phyloP scores from a whole-genome alignment of 2,888 invertebrate genomes.

The Crocallis elinguaria region DNA sequence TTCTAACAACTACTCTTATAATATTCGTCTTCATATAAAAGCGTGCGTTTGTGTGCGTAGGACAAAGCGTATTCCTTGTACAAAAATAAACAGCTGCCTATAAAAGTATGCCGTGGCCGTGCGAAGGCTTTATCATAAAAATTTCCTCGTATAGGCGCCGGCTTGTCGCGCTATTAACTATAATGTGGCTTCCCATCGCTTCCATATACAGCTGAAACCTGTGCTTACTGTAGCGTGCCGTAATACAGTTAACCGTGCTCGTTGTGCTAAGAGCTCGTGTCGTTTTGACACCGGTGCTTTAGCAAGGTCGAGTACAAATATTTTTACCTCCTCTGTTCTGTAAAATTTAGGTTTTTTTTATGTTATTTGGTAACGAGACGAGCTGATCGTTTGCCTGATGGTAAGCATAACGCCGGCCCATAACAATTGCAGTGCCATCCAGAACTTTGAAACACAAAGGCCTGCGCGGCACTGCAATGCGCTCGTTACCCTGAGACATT shows the following conservation, averaged over 20 bases:
- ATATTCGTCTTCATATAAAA: neutral
- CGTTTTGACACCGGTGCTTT: neutral
- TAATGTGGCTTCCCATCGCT: constrained; percentile 53
- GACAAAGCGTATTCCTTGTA: neutral
- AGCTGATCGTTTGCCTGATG: too few species aligned
- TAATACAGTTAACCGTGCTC: constrained; percentile 20
- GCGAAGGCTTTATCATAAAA: constrained; percentile 55
- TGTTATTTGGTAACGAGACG: too few species aligned
- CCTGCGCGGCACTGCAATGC: too few species aligned
- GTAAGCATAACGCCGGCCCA: too few species aligned
- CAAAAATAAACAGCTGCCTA: constrained; percentile 32
- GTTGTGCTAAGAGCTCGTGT: constrained; percentile 9
- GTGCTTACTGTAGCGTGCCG: constrained; percentile 28
- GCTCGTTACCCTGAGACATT: too few species aligned
- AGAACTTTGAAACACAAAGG: too few species aligned
- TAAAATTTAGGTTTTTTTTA: too few species aligned
- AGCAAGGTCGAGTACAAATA: neutral
- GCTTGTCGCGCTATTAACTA: constrained; percentile 64
- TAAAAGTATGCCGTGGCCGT: constrained; percentile 23
- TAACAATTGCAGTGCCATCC: too few species aligned
- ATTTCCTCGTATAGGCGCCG: constrained; percentile 59
- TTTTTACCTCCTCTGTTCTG: neutral
- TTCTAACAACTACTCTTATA: too few species aligned
- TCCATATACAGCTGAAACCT: constrained; percentile 40
- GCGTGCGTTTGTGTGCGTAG: neutral